Base-by-base conservation (phyloP, 2,888 invertebrate genomes). In the Parapristionchus giblindavisi region DNA sequence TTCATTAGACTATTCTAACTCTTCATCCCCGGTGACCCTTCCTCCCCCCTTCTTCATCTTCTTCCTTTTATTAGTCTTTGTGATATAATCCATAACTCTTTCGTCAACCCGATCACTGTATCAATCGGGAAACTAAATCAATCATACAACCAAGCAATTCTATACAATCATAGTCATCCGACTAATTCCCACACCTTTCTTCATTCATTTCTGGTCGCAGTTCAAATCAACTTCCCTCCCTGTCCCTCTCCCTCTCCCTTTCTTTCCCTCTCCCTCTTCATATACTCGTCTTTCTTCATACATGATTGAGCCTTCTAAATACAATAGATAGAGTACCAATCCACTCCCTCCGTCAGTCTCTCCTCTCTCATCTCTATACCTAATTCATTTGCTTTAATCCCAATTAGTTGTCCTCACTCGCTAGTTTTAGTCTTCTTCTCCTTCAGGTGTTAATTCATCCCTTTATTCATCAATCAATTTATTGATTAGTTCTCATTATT, bases 11-110 rank as follows among this genome's bases (percentile, higher is more conserved):
- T 29, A 27, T 21, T 4, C 24, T 29, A 43, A 27, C 61, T 29
- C 14, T 24, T 43, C 21, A 8, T 8, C 17, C 17, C 43, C 43
- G 11, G 8, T 14, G 43, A 43, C 43, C 43, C 27, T 40, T 2
- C 43, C 63, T 65, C 43, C 63, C 63, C 43, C 63, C 63, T 40
- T 43, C 43, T n/a, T n/a, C n/a, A n/a, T n/a, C n/a, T n/a, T n/a
- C n/a, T n/a, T n/a, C n/a, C n/a, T n/a, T n/a, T n/a, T n/a, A n/a
- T n/a, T n/a, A n/a, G n/a, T n/a, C n/a, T n/a, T n/a, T n/a, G n/a
- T n/a, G n/a, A n/a, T n/a, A n/a, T n/a, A n/a, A n/a, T n/a, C n/a
- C n/a, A n/a, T n/a, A n/a, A n/a, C n/a, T n/a, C n/a, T n/a, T n/a
- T n/a, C n/a, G n/a, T n/a, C n/a, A n/a, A n/a, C n/a, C n/a, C n/a